These are phyloP conservation scores for Lottia scabra DNA, from an alignment of 2,888 invertebrate genomes.

Conservation along the genomic window DNA sequence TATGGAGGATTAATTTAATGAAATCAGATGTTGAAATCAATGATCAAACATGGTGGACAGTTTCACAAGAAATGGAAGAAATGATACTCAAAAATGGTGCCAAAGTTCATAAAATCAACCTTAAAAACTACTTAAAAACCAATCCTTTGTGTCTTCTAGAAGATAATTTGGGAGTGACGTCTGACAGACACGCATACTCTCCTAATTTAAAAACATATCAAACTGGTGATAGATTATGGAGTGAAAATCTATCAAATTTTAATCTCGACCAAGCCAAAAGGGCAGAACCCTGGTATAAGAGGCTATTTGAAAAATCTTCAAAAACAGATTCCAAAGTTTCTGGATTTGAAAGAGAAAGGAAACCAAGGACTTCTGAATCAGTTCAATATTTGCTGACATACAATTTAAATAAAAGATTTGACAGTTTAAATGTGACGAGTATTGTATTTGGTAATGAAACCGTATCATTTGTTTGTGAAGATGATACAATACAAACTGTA, in stretches of 20 bases:
- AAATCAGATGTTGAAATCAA: conserved; percentile 10
- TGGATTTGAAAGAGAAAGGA: background rate
- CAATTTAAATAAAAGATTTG: background rate
- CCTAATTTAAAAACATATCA: conserved; percentile 28
- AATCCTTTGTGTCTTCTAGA: background rate
- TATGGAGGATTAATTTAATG: background rate
- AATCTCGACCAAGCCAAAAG: background rate
- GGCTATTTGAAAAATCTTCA: background rate
- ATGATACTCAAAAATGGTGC: conserved; percentile 24
- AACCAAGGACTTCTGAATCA: background rate
- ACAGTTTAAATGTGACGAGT: background rate
- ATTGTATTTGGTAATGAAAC: background rate
- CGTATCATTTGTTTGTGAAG: background rate
- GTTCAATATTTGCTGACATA: background rate
- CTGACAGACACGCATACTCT: background rate
- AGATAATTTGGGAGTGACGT: background rate
- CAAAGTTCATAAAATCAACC: conserved; percentile 17
- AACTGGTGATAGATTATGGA: conserved; percentile 41
- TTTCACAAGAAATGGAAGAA: conserved; percentile 25
- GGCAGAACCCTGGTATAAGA: background rate
- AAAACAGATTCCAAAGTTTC: background rate
- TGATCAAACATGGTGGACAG: conserved; percentile 20
- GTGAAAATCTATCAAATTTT: conserved; percentile 28
- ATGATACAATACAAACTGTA: background rate
- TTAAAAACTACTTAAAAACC: conserved; percentile 21